Evolutionary conservation across 1,140 invertebrate genomes (phyloP).

Genomic region (Drosophila ercepeae): DNA sequence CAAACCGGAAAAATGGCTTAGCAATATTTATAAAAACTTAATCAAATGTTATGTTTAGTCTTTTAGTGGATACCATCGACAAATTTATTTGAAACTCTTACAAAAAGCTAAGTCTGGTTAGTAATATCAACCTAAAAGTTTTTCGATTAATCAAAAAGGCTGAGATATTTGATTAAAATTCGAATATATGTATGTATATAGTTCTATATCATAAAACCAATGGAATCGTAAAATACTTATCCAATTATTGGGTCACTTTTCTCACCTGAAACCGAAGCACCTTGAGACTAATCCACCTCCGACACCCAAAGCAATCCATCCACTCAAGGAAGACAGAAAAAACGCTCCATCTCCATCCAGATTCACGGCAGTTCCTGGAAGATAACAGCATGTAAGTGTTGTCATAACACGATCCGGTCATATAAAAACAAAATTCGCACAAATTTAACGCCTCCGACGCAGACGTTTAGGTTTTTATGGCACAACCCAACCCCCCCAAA

Average conservation of each 20-base stretch:
- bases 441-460: conserved; percentile 62
- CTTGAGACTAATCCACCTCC: neutral
- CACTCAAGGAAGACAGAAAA: conserved; percentile 15
- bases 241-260: conserved; percentile 9
- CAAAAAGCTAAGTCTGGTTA: too few species aligned
- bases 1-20: conserved; percentile 40
- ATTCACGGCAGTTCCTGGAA: neutral
- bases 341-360: neutral
- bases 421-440: conserved; percentile 65
- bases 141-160: too few species aligned
- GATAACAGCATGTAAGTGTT: conserved; percentile 70
- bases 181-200: too few species aligned
- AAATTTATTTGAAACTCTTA: too few species aligned
- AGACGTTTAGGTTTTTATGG: conserved; percentile 70
- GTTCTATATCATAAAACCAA: too few species aligned
- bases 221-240: neutral
- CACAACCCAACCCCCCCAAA: too few species aligned
- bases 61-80: too few species aligned
- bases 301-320: conserved; percentile 28
- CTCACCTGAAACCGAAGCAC: conserved; percentile 4
- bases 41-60: conserved; percentile 64
- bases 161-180: too few species aligned
- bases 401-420: conserved; percentile 72
- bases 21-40: conserved; percentile 55
- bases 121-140: too few species aligned